These are phyloP conservation scores for Craniophora ligustri DNA, from an alignment of 2,888 invertebrate genomes.

Conservation along the genomic window DNA sequence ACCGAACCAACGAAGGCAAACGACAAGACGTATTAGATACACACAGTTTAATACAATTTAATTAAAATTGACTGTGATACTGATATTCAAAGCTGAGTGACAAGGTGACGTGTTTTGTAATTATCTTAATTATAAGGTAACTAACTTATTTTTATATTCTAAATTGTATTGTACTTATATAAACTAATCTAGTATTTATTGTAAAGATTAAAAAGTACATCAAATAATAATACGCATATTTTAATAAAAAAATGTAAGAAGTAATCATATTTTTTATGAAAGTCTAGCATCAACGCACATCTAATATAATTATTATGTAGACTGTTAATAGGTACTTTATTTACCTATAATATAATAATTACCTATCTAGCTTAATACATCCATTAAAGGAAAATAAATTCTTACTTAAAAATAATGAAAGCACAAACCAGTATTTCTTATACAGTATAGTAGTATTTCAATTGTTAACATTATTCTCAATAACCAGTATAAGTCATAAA, in stretches of 20 bases:
- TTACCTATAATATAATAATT: too few species aligned
- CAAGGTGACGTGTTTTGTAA: slow-evolving; percentile 54
- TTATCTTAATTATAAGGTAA: slow-evolving; percentile 44
- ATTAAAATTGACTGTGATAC: slow-evolving; percentile 80
- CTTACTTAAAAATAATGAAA: too few species aligned
- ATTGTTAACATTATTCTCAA: too few species aligned
- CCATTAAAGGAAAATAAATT: too few species aligned
- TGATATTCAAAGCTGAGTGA: slow-evolving; percentile 71
- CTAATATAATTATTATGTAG: too few species aligned
- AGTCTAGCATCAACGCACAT: too few species aligned
- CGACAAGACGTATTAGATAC: slow-evolving; percentile 51
- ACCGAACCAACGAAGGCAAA: slow-evolving; percentile 36
- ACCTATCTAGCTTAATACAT: too few species aligned
- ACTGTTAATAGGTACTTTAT: too few species aligned
- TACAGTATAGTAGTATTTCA: too few species aligned
- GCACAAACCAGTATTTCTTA: too few species aligned
- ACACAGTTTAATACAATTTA: slow-evolving; percentile 57
- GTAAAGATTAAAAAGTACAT: slow-evolving; percentile 34
- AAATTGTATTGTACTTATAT: slow-evolving; percentile 32
- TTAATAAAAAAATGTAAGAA: slow-evolving; percentile 3
- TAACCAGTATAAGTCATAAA: too few species aligned
- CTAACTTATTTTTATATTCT: slow-evolving; percentile 64
- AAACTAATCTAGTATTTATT: slow-evolving; percentile 46
- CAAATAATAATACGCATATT: slow-evolving; percentile 14
- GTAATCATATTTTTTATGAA: not conserved